These are phyloP conservation scores for Cyprinodon diabolis DNA, from an alignment of 2,797 vertebrate species.

Conservation along the genomic window DNA sequence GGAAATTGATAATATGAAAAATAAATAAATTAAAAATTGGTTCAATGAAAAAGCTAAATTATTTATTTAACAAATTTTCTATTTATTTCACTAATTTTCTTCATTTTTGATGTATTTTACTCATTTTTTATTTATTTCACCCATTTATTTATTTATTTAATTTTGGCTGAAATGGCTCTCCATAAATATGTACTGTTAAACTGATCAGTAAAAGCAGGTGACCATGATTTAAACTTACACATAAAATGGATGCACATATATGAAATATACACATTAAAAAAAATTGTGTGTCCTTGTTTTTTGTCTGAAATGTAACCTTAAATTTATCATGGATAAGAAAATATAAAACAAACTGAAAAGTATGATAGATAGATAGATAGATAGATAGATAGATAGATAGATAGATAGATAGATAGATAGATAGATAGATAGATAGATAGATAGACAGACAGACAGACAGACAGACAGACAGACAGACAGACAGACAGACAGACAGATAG, in stretches of 20 bases:
- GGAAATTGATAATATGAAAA: too few species aligned
- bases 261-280: slow-evolving; percentile 8
- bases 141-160: too few species aligned
- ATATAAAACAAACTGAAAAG: too few species aligned
- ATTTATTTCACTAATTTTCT: too few species aligned
- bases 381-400: neutral
- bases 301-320: neutral
- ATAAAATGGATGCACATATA: slow-evolving; percentile 12
- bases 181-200: neutral
- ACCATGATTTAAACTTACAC: slow-evolving; percentile 8
- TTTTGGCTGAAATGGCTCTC: too few species aligned
- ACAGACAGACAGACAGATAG: neutral
- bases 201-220: slow-evolving; percentile 29
- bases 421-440: neutral
- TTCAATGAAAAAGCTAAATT: too few species aligned
- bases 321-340: neutral
- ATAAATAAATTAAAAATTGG: too few species aligned
- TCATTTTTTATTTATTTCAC: too few species aligned
- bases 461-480: neutral
- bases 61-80: too few species aligned
- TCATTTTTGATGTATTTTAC: too few species aligned
- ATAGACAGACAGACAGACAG: neutral
- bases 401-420: neutral
- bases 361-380: neutral
- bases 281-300: neutral